Base-by-base conservation (phyloP, 2,888 invertebrate species). In the Tetramorium bicarinatum region DNA sequence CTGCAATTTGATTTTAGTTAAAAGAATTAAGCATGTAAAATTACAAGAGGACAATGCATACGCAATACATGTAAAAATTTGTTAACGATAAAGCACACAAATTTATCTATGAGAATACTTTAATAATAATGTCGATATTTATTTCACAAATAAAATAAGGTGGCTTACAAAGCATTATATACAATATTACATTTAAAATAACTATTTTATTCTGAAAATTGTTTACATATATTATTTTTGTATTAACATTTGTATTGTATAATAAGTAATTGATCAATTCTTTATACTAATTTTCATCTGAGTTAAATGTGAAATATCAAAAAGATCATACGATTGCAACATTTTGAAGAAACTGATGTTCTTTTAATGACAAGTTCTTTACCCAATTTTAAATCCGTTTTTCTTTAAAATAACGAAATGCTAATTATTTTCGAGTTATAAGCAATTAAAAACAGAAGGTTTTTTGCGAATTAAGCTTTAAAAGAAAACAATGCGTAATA, bases 331-430 rank as follows among this genome's bases (percentile, higher is more conserved):
- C 0, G 29, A 21, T 41, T 21, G 9, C 2, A 25, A 44, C 13
- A 25, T 44, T 25, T 25, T 3, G 11, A 44, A 44, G n/a, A 66
- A 66, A 18, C 3, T 44, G 18, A 66, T 66, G 44, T 25, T 21
- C 7, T 66, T 66, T 66, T 66, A 66, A 66, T 66, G 44, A 44
- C 44, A 44, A 44, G 9, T 66, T 66, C 44, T 66, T 66, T 44
- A 21, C 8, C 3, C 18, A 44, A 41, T 66, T 66, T 15, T 15
- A 44, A 66, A 44, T 66, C 3, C 8, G 8, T 18, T 66, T 66
- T 66, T 44, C 44, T n/a, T 44, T 44, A 25, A n/a, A 67, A 29
- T n/a, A 67, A 47, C 11, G 29, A 67, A 8, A 8, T 11, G 11
- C 11, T 67, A 29, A 67, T 67, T 6, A 67, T 47, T 67, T 21